phyloP scores from a whole-genome alignment of 2,113 vertebrate species.

The Hepsetus odoe region DNA sequence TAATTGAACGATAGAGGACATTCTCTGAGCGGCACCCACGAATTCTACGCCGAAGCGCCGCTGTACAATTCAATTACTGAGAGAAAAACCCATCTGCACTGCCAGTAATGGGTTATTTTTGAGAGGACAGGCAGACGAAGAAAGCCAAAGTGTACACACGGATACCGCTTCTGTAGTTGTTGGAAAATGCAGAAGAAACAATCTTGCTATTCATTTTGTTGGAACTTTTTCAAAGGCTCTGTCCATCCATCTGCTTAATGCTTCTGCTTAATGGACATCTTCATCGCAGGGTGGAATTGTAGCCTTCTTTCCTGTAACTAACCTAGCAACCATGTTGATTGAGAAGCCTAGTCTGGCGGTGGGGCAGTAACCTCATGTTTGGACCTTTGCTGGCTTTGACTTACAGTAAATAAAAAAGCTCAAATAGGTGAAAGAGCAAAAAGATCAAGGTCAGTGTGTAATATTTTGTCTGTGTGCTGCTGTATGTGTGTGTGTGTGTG shows the following conservation, averaged over 20 bases:
- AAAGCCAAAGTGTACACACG: not conserved
- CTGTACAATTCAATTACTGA: not conserved
- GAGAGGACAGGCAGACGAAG: not conserved
- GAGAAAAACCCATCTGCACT: not conserved
- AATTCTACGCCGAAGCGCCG: not conserved
- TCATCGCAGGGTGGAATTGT: not conserved
- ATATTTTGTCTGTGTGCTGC: not conserved
- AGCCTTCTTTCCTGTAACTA: not conserved
- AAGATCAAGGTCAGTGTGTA: slow-evolving; percentile 37
- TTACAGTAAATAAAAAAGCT: not conserved
- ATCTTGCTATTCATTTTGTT: not conserved
- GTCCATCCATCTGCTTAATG: slow-evolving; percentile 3
- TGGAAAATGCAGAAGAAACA: not conserved
- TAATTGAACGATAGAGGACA: slow-evolving; percentile 16
- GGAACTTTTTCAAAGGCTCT: not conserved
- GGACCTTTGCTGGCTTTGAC: slow-evolving; percentile 6
- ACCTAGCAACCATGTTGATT: not conserved
- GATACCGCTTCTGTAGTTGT: not conserved
- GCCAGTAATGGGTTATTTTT: slow-evolving; percentile 1
- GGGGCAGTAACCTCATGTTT: slow-evolving; percentile 17
- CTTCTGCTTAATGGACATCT: not conserved
- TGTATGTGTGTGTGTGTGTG: not conserved
- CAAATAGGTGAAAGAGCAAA: slow-evolving; percentile 39
- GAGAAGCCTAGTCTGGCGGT: not conserved
- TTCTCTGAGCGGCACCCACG: slow-evolving; percentile 1